A percentile compares a stretch with the other conserved stretches of the same genome.
Evolutionary conservation across 2,113 vertebrate genomes (phyloP).

Genomic region (Phylloscopus whistleri): DNA sequence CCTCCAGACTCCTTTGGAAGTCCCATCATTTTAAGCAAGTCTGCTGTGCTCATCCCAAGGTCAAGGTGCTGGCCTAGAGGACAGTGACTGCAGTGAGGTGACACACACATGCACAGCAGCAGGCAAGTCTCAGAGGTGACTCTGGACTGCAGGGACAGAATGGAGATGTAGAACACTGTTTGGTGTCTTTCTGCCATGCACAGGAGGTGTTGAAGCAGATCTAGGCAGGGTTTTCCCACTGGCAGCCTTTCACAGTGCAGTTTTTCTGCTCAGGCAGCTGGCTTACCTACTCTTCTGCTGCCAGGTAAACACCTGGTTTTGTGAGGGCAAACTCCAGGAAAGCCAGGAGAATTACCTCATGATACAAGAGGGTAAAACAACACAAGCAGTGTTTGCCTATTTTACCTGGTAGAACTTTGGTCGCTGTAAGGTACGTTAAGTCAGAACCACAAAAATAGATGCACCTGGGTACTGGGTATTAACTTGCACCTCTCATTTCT

Average conservation of each 20-base stretch:
- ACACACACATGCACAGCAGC: background rate
- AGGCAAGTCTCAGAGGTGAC: background rate
- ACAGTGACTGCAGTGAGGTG: background rate
- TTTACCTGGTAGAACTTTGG: background rate
- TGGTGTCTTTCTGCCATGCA: background rate
- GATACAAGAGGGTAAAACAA: background rate
- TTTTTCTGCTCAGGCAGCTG: background rate
- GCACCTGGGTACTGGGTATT: background rate
- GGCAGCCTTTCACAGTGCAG: background rate
- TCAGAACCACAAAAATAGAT: background rate
- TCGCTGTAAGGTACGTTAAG: background rate
- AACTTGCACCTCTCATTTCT: background rate
- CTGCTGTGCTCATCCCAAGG: background rate
- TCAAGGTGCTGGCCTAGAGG: background rate
- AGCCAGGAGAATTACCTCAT: background rate
- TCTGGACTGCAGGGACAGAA: background rate
- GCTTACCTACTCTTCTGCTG: background rate
- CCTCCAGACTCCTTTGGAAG: background rate
- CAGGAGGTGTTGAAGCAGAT: background rate
- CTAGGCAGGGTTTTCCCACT: background rate
- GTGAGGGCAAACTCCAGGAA: background rate
- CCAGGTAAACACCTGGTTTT: background rate
- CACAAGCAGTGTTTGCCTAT: background rate
- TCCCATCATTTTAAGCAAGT: background rate
- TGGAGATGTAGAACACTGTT: background rate